Percentiles rank a stretch among this genome's conserved stretches.
Conservation (phyloP, 2,888 invertebrate species). For the Orthosia cruda region DNA sequence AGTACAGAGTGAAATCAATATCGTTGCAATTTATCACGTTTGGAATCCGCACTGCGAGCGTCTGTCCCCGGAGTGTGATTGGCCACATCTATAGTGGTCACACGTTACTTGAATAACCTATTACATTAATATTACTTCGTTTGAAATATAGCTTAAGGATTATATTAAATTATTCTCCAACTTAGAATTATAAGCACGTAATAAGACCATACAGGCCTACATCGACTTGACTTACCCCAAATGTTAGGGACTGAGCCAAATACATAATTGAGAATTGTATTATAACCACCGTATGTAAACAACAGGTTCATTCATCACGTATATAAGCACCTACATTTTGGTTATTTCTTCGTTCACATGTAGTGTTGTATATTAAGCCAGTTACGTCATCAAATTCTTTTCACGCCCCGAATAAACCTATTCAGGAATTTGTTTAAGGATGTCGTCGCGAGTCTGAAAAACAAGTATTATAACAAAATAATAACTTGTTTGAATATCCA, state of each 20-base stretch:
- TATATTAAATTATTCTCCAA: constrained; percentile 32
- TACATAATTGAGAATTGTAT: constrained; percentile 40
- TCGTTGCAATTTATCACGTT: constrained; percentile 60
- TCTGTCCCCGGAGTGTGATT: constrained; percentile 61
- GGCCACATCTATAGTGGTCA: constrained; percentile 54
- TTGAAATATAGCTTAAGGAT: constrained; percentile 34
- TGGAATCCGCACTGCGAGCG: constrained; percentile 51
- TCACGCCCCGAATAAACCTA: constrained; percentile 54
- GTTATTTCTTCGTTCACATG: constrained; percentile 40
- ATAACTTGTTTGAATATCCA: constrained; percentile 47
- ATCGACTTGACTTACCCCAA: constrained; percentile 19
- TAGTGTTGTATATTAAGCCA: constrained; percentile 23
- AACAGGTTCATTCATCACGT: constrained; percentile 59
- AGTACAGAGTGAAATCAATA: constrained; percentile 57
- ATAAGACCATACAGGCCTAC: constrained; percentile 16
- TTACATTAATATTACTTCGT: constrained; percentile 38
- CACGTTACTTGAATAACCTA: constrained; percentile 54
- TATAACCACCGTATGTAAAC: constrained; percentile 47
- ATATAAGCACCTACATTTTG: constrained; percentile 36
- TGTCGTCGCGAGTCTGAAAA: constrained; percentile 40
- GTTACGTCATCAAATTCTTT: constrained; percentile 58
- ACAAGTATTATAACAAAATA: constrained; percentile 44
- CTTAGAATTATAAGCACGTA: constrained; percentile 30
- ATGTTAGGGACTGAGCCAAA: constrained; percentile 38
- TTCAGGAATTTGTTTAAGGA: constrained; percentile 51